Evolutionary conservation across 2,888 invertebrate species (phyloP), one percentile per base, ranked within the genome.

Genomic region (Protonemura montana): DNA sequence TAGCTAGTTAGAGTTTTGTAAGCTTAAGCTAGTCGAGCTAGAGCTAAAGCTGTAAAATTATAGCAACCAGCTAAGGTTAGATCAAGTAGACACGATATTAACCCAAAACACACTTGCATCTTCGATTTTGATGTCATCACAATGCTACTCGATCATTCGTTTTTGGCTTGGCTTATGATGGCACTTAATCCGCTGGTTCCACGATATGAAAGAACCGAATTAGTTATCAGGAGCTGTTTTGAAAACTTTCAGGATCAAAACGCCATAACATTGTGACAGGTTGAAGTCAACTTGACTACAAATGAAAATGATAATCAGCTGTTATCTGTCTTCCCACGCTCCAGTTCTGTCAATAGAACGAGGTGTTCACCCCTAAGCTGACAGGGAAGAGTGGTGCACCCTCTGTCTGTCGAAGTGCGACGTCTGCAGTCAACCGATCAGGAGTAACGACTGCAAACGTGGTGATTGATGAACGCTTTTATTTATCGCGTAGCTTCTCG

Each of bases 381-480:
- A 59, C 59, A 13, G 59, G 21, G 59, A 59, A 59, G 21, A 59
- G 59, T 13, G 21, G 59, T 59, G 13, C 59, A 21, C 59, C 13
- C 13, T 59, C 59, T 2, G 21, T 10, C 59, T 59, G 59, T 59
- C 13, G 21, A 21, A 3, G 3, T 16, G 59, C 21, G 59, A 59
- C 59, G 59, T 10, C 59, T 59, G 59, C 59, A 59, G 59, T 59
- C 59, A 59, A 59, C 59, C 59, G 59, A 59, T 59, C 59, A 13
- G 21, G 59, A 59, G 59, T 59, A 59, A 59, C 59, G 59, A 59
- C 59, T 59, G 59, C 59, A 59, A 59, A 59, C 59, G 59, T 21
- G 59, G 59, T 59, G 59, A 59, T 59, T 59, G 59, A 59, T 59
- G 59, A 21, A 59, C 59, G 59, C 59, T 59, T 59, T 59, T 59